Evolutionary conservation across 1,140 invertebrate species (phyloP).

Genomic region (Aplysia californica): DNA sequence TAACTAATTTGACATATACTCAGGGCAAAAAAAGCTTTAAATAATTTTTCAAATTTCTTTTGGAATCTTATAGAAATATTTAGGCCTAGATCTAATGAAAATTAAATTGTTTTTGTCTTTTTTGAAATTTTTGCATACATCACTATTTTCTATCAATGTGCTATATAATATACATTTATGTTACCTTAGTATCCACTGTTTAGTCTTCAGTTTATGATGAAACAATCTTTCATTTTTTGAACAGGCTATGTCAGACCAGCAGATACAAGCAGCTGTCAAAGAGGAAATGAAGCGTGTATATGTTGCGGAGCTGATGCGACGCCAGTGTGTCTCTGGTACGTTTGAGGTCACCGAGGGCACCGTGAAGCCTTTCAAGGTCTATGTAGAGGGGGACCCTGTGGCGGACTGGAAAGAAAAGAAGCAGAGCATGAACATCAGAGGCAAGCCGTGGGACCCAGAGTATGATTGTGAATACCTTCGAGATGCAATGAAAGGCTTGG

Average conservation of each 20-base stretch:
- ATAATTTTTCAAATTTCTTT: no score
- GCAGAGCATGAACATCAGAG: conserved; percentile 32
- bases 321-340: conserved; percentile 48
- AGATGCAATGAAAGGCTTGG: conserved; percentile 64
- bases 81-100: no score
- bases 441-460: conserved; percentile 55
- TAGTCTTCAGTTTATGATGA: no score
- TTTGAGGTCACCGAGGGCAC: conserved; percentile 57
- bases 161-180: no score
- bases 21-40: no score
- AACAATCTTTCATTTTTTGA: background rate
- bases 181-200: background rate
- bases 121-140: no score
- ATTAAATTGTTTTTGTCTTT: no score
- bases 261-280: conserved; percentile 24
- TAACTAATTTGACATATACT: no score
- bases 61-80: no score
- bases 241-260: conserved; percentile 2
- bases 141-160: no score
- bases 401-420: conserved; percentile 36
- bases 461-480: conserved; percentile 58
- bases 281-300: conserved; percentile 39
- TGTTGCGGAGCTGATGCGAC: conserved; percentile 43
- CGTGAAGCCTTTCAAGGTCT: conserved; percentile 45
- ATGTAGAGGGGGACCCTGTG: conserved; percentile 43